phyloP scores from a whole-genome alignment of 2,113 vertebrate species.

The Brevimyrus niger region DNA sequence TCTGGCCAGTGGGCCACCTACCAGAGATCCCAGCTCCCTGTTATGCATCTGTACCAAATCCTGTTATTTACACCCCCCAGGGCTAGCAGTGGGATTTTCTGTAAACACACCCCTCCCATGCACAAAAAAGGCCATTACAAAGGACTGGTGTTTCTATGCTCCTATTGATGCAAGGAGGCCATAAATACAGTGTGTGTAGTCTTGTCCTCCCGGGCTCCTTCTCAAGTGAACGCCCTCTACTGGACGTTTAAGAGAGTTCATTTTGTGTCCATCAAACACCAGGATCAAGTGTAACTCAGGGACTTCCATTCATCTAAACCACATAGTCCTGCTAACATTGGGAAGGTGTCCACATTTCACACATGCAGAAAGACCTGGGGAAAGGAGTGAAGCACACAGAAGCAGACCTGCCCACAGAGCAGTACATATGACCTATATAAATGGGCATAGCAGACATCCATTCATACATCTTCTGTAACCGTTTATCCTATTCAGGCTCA shows the following conservation, averaged over 20 bases:
- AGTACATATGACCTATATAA: neutral
- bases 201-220: neutral
- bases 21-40: neutral
- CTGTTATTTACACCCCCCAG: neutral
- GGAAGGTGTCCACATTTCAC: neutral
- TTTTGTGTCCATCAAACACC: neutral
- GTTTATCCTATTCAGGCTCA: no score
- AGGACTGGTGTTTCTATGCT: neutral
- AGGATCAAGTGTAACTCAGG: neutral
- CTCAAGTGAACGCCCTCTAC: neutral
- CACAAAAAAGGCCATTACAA: neutral
- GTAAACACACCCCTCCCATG: no score
- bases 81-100: neutral
- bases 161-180: neutral
- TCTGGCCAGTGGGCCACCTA: neutral
- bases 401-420: neutral
- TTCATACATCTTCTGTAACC: no score
- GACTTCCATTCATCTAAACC: neutral
- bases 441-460: neutral
- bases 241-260: neutral
- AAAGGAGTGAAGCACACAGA: neutral
- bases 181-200: neutral
- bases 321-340: neutral
- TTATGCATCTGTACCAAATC: neutral
- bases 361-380: neutral